phyloP scores from a whole-genome alignment of 2,888 invertebrate species.

The Scaptomyza cyrtandrae region DNA sequence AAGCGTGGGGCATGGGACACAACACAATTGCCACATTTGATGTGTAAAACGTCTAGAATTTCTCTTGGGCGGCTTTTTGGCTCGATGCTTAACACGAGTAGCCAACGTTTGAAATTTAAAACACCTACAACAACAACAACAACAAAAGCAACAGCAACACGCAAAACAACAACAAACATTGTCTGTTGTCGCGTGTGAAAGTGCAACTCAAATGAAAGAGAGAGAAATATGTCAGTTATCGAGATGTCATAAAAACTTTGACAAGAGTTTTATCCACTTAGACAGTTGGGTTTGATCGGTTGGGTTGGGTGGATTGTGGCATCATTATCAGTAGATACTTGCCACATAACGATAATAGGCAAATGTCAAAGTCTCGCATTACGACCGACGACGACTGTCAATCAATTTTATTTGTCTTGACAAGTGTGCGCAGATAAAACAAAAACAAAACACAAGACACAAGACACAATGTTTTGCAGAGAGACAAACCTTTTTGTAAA shows the following conservation, averaged over 20 bases:
- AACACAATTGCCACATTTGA: conserved; percentile 61
- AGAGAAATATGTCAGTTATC: conserved; percentile 23
- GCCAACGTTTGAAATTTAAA: conserved; percentile 70
- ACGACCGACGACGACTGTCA: conserved; percentile 60
- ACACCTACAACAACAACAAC: conserved; percentile 54
- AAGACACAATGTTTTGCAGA: conserved; percentile 4
- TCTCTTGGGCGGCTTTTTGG: conserved; percentile 64
- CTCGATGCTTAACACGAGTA: conserved; percentile 73
- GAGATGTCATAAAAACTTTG: conserved; percentile 8
- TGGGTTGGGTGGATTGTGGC: conserved; percentile 1
- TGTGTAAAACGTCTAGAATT: conserved; percentile 78
- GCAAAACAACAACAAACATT: conserved; percentile 6
- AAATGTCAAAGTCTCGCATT: conserved; percentile 65
- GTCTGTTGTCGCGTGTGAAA: conserved; percentile 64
- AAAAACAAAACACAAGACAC: conserved; percentile 1
- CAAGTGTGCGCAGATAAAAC: too few species aligned
- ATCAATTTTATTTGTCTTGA: conserved; percentile 58
- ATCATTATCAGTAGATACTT: conserved; percentile 55
- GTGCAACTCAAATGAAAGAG: conserved; percentile 24
- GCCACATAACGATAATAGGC: conserved; percentile 46
- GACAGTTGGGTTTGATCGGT: not conserved
- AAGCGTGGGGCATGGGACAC: conserved; percentile 18
- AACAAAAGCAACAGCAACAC: not conserved
- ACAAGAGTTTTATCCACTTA: conserved; percentile 28
- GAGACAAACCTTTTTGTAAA: not conserved